Evolutionary conservation across 1,140 invertebrate genomes (phyloP).

Genomic region (Lucilia cuprina): DNA sequence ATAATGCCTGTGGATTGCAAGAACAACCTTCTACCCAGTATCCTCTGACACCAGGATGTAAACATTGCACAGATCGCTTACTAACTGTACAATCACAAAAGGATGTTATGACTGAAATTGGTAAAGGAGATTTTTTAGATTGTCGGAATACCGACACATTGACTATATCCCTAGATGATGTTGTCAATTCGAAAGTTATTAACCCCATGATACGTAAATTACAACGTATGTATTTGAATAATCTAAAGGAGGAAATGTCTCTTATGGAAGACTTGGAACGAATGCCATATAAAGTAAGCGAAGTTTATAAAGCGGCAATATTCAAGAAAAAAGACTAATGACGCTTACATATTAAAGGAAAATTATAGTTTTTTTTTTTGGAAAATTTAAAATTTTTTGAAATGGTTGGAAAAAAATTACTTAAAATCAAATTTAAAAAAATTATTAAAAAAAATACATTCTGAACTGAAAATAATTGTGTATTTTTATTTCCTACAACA

Average conservation of each 20-base stretch:
- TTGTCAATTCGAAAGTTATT: slow-evolving; percentile 44
- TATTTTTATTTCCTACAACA: too few relatives aligned
- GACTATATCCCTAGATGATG: slow-evolving; percentile 41
- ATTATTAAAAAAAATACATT: too few relatives aligned
- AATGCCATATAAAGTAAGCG: slow-evolving; percentile 42
- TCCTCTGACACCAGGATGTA: neutral
- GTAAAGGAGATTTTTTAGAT: slow-evolving; percentile 31
- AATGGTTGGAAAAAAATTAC: too few relatives aligned
- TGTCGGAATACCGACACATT: slow-evolving; percentile 19
- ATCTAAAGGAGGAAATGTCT: slow-evolving; percentile 44
- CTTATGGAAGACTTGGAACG: slow-evolving; percentile 46
- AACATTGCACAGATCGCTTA: slow-evolving; percentile 33
- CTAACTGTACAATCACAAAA: neutral
- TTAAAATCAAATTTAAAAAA: too few relatives aligned
- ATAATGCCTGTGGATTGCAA: neutral
- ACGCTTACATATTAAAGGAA: neutral
- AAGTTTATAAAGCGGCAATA: slow-evolving; percentile 42
- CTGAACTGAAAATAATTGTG: too few relatives aligned
- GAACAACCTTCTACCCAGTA: neutral
- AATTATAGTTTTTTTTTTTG: too few relatives aligned
- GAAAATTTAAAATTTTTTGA: too few relatives aligned
- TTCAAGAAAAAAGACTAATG: slow-evolving; percentile 33
- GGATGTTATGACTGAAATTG: slow-evolving; percentile 37
- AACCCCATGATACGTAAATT: slow-evolving; percentile 46
- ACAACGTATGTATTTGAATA: slow-evolving; percentile 47